These are phyloP conservation scores for Sander lucioperca DNA, from an alignment of 2,113 vertebrate species.

Conservation along the genomic window DNA sequence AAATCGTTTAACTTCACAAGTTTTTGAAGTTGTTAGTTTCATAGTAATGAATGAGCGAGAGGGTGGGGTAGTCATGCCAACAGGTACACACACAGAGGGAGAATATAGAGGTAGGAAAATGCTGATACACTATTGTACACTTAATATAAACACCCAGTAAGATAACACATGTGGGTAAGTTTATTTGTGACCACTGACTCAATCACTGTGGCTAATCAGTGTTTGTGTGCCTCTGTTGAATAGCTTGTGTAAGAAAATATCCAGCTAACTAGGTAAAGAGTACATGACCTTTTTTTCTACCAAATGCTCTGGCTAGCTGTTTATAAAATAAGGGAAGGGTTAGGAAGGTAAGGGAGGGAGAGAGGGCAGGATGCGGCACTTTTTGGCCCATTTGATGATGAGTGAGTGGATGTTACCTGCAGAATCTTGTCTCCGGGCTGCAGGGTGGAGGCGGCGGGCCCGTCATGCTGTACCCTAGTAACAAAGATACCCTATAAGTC, in stretches of 20 bases:
- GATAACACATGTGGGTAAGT: neutral
- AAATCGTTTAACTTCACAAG: neutral
- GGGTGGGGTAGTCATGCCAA: slow-evolving; percentile 29
- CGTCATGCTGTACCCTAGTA: slow-evolving; percentile 99
- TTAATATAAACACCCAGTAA: neutral
- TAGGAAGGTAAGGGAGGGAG: neutral
- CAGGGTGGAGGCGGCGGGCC: slow-evolving; percentile 92
- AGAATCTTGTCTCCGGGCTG: slow-evolving; percentile 99
- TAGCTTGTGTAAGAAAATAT: neutral
- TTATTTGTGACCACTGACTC: neutral
- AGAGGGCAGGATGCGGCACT: slow-evolving; percentile 29
- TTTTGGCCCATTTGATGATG: slow-evolving; percentile 30
- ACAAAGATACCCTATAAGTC: slow-evolving; percentile 99
- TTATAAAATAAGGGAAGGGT: slow-evolving; percentile 41
- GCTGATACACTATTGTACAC: neutral
- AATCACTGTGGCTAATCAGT: neutral
- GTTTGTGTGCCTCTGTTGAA: neutral
- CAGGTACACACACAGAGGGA: slow-evolving; percentile 41
- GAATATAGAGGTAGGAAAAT: slow-evolving; percentile 36
- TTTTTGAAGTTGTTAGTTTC: neutral
- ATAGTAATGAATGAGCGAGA: slow-evolving; percentile 3
- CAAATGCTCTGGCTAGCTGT: slow-evolving; percentile 67
- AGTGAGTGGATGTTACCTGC: slow-evolving; percentile 87
- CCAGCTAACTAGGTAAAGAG: neutral
- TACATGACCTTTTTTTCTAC: slow-evolving; percentile 26